A percentile compares a stretch with the other conserved stretches of the same genome.
Evolutionary conservation across 2,797 vertebrate species (phyloP).

Genomic region (Octomys mimax): DNA sequence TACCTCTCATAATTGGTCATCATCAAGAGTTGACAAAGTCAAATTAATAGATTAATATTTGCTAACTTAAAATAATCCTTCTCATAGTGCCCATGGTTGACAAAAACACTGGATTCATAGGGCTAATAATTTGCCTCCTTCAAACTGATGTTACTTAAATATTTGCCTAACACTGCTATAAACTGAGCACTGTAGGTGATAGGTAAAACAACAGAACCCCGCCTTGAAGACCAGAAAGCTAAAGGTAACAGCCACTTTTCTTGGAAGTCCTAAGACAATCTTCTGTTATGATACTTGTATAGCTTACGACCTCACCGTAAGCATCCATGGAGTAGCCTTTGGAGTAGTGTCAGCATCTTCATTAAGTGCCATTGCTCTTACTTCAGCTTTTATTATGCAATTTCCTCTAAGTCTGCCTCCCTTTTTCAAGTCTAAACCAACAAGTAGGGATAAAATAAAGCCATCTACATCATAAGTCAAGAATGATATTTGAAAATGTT

Average conservation of each 20-base stretch:
- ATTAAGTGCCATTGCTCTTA: not conserved
- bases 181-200: not conserved
- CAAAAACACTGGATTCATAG: conserved; percentile 2
- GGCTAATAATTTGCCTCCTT: not conserved
- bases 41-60: conserved; percentile 18
- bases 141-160: conserved; percentile 50
- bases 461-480: not conserved
- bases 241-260: not conserved
- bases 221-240: not conserved
- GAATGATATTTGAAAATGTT: conserved; percentile 13
- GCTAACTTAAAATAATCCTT: not conserved
- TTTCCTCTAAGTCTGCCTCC: conserved; percentile 8
- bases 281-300: not conserved
- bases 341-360: not conserved
- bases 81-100: not conserved
- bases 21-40: not conserved
- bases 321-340: not conserved
- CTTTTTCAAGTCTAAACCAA: conserved; percentile 1
- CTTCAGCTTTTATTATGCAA: not conserved
- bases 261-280: not conserved
- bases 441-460: not conserved
- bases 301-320: not conserved
- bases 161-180: not conserved
- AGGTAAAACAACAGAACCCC: not conserved
- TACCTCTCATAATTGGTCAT: not conserved